These are phyloP conservation scores for Drosophila parvula DNA, from an alignment of 1,140 invertebrate species.

Conservation along the genomic window DNA sequence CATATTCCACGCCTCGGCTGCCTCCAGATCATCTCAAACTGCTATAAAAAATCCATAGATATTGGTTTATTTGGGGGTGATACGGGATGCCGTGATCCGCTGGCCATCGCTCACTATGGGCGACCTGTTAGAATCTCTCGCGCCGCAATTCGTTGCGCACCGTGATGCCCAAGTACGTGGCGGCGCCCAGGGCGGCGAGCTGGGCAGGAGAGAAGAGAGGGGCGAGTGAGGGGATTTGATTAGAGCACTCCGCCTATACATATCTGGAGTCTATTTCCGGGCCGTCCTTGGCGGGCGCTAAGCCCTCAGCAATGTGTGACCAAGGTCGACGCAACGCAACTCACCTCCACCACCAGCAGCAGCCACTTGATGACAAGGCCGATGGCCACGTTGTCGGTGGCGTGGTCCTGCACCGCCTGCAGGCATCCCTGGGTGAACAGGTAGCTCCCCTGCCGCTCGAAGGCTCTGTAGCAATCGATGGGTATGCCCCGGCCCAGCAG, in stretches of 20 bases:
- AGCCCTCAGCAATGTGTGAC: conserved; percentile 55
- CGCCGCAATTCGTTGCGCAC: conserved; percentile 77
- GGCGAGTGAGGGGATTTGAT: conserved; percentile 29
- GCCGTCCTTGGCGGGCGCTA: conserved; percentile 39
- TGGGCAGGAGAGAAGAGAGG: conserved; percentile 24
- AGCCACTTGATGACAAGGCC: conserved; percentile 76
- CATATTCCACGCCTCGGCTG: conserved; percentile 21
- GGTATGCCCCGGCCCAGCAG: conserved; percentile 62
- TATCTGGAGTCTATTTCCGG: conserved; percentile 49
- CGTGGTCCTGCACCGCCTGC: conserved; percentile 61
- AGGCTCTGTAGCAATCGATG: conserved; percentile 57
- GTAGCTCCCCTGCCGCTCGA: conserved; percentile 34
- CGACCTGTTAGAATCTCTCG: conserved; percentile 66
- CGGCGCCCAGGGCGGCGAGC: conserved; percentile 63
- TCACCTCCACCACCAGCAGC: conserved; percentile 69
- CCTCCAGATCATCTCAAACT: conserved; percentile 39
- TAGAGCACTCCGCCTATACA: conserved; percentile 10
- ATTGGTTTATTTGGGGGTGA: conserved; percentile 19
- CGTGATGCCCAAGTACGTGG: conserved; percentile 73
- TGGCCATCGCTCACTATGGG: conserved; percentile 6
- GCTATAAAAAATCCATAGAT: conserved; percentile 37
- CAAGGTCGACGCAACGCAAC: conserved; percentile 41
- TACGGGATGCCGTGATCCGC: conserved; percentile 6
- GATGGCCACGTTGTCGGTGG: conserved; percentile 66
- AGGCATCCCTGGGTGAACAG: conserved; percentile 64